A percentile compares a stretch with the other conserved stretches of the same genome.
Evolutionary conservation across 2,113 vertebrate genomes (phyloP).

Genomic region (Podarcis raffonei): DNA sequence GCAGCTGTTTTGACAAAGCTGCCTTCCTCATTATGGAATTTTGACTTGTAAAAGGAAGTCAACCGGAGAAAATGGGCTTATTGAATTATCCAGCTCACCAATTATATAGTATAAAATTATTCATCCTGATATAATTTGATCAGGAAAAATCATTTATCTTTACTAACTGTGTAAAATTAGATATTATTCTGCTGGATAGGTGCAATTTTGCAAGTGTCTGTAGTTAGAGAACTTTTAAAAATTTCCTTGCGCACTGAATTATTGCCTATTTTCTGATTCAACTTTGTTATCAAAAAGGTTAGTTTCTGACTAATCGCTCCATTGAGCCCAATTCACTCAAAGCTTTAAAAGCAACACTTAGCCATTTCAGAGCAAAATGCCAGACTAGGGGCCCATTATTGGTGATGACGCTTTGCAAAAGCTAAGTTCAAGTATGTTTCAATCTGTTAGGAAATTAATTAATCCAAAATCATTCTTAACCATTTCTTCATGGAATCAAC

Average conservation of each 20-base stretch:
- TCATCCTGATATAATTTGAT: constrained; percentile 83
- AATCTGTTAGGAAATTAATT: constrained; percentile 65
- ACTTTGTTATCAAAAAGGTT: constrained; percentile 72
- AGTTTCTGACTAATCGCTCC: constrained; percentile 69
- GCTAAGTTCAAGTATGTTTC: constrained; percentile 47
- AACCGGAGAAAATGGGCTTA: constrained; percentile 77
- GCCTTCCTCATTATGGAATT: constrained; percentile 74
- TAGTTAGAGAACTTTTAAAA: constrained; percentile 66
- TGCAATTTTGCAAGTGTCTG: constrained; percentile 70
- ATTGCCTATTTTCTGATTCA: constrained; percentile 68
- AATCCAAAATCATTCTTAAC: constrained; percentile 59
- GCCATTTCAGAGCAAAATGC: constrained; percentile 64
- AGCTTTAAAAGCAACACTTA: constrained; percentile 62
- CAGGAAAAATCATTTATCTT: constrained; percentile 81
- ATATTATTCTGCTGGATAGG: constrained; percentile 73
- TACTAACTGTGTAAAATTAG: constrained; percentile 78
- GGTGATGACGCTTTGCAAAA: constrained; percentile 41
- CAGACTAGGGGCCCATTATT: constrained; percentile 51
- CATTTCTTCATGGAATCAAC: constrained; percentile 50
- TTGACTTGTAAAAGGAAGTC: constrained; percentile 78
- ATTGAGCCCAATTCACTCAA: constrained; percentile 63
- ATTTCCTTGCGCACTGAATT: constrained; percentile 67
- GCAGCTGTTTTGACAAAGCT: constrained; percentile 80
- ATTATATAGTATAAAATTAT: constrained; percentile 82
- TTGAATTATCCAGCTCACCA: constrained; percentile 83